phyloP scores from a whole-genome alignment of 2,113 vertebrate genomes.

The Taxidea taxus region DNA sequence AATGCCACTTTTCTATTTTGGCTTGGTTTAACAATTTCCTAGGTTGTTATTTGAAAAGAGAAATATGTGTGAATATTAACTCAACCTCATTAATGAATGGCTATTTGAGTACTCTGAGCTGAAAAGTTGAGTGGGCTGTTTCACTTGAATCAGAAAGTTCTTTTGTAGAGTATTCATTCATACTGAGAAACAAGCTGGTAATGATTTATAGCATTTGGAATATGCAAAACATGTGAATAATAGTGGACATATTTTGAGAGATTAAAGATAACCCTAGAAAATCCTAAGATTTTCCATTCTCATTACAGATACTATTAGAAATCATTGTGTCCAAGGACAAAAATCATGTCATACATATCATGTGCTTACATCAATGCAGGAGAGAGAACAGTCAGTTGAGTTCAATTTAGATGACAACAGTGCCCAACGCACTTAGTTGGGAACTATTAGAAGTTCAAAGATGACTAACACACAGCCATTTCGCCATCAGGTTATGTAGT shows the following conservation, averaged over 20 bases:
- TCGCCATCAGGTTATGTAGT: neutral
- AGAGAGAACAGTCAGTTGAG: neutral
- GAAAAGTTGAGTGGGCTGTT: neutral
- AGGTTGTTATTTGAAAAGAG: neutral
- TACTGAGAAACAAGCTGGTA: neutral
- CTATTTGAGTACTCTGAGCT: neutral
- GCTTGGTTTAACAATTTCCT: slow-evolving; percentile 5
- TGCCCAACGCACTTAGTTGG: neutral
- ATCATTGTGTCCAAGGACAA: neutral
- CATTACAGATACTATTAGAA: neutral
- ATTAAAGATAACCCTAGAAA: neutral
- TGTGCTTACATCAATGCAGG: neutral
- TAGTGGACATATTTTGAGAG: neutral
- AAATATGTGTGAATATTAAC: slow-evolving; percentile 37
- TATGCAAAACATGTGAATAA: neutral
- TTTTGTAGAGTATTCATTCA: neutral
- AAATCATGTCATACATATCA: neutral
- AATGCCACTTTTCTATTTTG: neutral
- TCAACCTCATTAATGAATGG: slow-evolving; percentile 37
- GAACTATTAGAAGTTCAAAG: neutral
- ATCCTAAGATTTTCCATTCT: neutral
- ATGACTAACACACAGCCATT: neutral
- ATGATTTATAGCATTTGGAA: neutral
- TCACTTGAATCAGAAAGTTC: neutral
- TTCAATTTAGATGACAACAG: neutral